phyloP scores from a whole-genome alignment of 2,888 invertebrate genomes.

The Graphium colonna region DNA sequence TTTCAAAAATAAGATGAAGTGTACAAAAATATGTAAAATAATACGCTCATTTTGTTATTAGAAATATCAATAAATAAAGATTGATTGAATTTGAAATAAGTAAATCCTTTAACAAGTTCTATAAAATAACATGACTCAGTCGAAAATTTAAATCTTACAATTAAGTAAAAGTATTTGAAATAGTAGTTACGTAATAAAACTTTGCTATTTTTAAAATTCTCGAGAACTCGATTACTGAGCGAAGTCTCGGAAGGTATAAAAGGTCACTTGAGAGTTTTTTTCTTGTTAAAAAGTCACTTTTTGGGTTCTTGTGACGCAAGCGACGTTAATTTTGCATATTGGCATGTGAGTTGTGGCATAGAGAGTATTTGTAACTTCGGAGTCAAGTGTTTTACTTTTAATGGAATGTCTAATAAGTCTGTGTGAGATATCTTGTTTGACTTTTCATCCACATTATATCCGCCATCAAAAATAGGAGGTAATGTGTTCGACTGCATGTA shows the following conservation, averaged over 20 bases:
- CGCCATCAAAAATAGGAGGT: no score
- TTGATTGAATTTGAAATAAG: background rate
- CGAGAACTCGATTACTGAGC: conserved; percentile 20
- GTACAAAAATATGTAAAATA: no score
- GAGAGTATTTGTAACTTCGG: background rate
- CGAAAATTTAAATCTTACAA: background rate
- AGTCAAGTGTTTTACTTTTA: background rate
- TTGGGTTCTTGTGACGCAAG: conserved; percentile 14
- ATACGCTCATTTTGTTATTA: background rate
- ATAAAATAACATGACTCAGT: background rate
- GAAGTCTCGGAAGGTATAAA: conserved; percentile 25
- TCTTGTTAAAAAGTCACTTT: conserved; percentile 20
- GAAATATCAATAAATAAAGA: no score
- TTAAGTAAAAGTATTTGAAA: conserved; percentile 4
- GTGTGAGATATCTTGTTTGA: background rate
- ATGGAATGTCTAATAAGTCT: background rate
- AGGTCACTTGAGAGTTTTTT: conserved; percentile 25
- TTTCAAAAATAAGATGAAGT: no score
- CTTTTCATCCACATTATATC: no score
- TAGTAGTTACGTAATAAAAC: conserved; percentile 6
- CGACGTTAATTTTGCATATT: conserved; percentile 3
- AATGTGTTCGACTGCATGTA: no score
- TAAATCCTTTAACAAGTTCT: background rate
- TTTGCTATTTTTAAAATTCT: conserved; percentile 6
- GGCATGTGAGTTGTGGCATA: conserved; percentile 1